Evolutionary conservation across 2,888 invertebrate species (phyloP).

Genomic region (Marasmarcha lunaedactyla): DNA sequence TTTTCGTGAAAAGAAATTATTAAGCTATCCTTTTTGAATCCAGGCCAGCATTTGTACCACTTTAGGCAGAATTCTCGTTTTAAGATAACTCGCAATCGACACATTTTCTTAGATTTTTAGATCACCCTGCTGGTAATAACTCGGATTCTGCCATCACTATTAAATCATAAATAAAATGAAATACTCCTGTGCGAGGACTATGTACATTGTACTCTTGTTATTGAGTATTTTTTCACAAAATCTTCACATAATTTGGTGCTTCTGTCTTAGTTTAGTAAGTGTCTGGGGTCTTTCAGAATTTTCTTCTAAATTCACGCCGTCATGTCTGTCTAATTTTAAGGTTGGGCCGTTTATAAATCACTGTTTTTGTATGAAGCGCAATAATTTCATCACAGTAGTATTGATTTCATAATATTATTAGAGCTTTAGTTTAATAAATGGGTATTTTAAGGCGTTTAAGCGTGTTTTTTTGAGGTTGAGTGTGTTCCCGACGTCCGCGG

Average conservation of each 20-base stretch:
- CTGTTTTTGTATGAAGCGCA: constrained; percentile 10
- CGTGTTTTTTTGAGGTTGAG: constrained; percentile 54
- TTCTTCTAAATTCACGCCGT: constrained; percentile 21
- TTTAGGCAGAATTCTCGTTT: constrained; percentile 48
- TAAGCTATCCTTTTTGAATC: constrained; percentile 2
- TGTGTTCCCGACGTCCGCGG: constrained; percentile 56
- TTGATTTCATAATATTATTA: constrained; percentile 13
- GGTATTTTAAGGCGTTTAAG: constrained; percentile 39
- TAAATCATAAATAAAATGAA: too few species aligned
- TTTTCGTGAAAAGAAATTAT: background rate
- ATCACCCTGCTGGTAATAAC: constrained; percentile 43
- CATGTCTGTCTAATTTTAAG: constrained; percentile 23
- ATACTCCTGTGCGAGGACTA: too few species aligned
- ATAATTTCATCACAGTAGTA: background rate
- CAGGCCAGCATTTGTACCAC: constrained; percentile 60
- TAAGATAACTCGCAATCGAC: constrained; percentile 29
- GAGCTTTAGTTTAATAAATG: constrained; percentile 32
- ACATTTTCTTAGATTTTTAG: constrained; percentile 47
- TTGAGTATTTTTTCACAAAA: too few species aligned
- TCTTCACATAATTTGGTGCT: too few species aligned
- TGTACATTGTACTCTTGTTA: too few species aligned
- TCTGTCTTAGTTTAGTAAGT: constrained; percentile 6
- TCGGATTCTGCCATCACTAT: constrained; percentile 21
- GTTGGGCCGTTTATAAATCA: constrained; percentile 5
- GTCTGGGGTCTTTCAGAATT: constrained; percentile 12